Percentiles rank a stretch among this genome's conserved stretches.
phyloP scores from a whole-genome alignment of 2,797 vertebrate genomes.

The Ibycter americanus region DNA sequence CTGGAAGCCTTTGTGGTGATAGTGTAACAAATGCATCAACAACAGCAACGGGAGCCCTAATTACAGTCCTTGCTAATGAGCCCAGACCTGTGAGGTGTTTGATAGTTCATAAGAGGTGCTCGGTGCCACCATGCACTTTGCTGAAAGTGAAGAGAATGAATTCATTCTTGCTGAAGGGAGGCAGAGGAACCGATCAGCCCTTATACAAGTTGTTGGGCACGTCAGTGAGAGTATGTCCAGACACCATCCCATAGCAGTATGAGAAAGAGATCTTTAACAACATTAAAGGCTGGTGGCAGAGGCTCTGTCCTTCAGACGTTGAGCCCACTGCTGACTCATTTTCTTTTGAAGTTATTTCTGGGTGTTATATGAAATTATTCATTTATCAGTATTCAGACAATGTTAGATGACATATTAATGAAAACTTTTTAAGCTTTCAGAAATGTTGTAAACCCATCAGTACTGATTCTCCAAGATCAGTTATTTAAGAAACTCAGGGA shows the following conservation, averaged over 20 bases:
- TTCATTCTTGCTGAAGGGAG: background rate
- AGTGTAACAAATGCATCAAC: background rate
- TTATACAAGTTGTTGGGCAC: background rate
- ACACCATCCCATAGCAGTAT: background rate
- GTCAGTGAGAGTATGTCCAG: background rate
- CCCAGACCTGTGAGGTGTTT: background rate
- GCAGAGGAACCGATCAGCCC: background rate
- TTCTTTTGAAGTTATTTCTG: background rate
- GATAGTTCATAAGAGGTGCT: background rate
- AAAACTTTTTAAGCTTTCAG: background rate
- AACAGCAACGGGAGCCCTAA: background rate
- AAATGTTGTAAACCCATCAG: background rate
- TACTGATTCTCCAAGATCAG: background rate
- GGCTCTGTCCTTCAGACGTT: background rate
- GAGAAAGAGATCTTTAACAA: background rate
- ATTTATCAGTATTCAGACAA: background rate
- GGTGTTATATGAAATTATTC: background rate
- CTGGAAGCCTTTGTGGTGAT: background rate
- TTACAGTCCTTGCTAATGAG: background rate
- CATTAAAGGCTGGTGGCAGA: background rate
- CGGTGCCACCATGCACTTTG: background rate
- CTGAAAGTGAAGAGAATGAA: background rate
- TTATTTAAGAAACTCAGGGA: background rate
- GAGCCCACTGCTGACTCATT: background rate
- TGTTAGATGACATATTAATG: background rate